phyloP scores from a whole-genome alignment of 2,888 invertebrate genomes.

The Liposcelis brunnea region DNA sequence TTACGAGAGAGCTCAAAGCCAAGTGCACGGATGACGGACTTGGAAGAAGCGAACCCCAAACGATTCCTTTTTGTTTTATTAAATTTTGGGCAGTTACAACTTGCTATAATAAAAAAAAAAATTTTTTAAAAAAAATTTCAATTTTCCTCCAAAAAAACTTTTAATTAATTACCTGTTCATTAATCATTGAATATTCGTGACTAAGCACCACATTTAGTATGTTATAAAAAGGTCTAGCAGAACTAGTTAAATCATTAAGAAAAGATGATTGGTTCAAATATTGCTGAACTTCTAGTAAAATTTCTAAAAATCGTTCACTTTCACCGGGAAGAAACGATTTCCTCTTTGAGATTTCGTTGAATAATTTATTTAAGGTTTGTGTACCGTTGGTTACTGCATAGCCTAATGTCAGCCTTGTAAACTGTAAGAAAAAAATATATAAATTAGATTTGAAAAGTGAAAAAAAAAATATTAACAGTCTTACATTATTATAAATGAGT shows the following conservation, averaged over 20 bases:
- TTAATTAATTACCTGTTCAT: conserved; percentile 44
- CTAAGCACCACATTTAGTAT: conserved; percentile 48
- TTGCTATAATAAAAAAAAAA: conserved; percentile 11
- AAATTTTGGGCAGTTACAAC: too few relatives aligned
- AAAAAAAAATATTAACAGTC: conserved; percentile 15
- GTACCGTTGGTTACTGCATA: conserved; percentile 43
- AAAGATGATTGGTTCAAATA: conserved; percentile 31
- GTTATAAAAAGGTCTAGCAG: conserved; percentile 36
- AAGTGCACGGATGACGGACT: conserved; percentile 10
- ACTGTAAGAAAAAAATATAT: conserved; percentile 25
- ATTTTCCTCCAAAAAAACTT: background rate
- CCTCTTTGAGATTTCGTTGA: conserved; percentile 33
- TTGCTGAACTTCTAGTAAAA: conserved; percentile 38
- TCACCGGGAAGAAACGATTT: conserved; percentile 42
- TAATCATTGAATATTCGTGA: conserved; percentile 47
- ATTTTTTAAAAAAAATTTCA: conserved; percentile 1
- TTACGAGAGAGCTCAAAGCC: conserved; percentile 13
- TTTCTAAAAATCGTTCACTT: conserved; percentile 40
- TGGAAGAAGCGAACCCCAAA: conserved; percentile 21
- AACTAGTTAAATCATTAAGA: conserved; percentile 31
- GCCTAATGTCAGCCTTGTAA: conserved; percentile 37
- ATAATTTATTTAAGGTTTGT: conserved; percentile 36
- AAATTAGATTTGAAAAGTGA: conserved; percentile 6
- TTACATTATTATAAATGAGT: conserved; percentile 44
- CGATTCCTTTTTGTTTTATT: too few relatives aligned